Evolutionary conservation across 2,797 vertebrate genomes (phyloP), one percentile per base, ranked within the genome.

Genomic region (Falco cherrug): DNA sequence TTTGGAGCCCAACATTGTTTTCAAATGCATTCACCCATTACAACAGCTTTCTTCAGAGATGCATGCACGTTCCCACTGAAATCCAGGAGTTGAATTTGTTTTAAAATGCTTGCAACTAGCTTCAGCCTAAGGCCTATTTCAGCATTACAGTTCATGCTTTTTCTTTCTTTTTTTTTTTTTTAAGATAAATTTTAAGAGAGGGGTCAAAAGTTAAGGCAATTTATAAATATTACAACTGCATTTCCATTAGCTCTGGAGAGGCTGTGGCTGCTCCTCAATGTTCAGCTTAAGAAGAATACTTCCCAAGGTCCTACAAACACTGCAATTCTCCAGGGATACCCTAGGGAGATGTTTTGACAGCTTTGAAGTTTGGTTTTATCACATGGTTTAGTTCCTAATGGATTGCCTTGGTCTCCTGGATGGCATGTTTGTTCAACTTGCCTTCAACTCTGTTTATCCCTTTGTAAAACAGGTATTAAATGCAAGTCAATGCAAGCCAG

Each of bases 361-460:
- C 95, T 97, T 88, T 96, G 94, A 97, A 97, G 94, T 91, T 96
- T 89, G 91, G 95, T 91, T 97, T 92, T 95, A 91, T 97, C 97
- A 95, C 93, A 96, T 67, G 90, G 94, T 94, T 97, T 92, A 84
- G 85, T 21, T 95, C 87, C 95, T 97, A 97, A 97, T 97, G 96
- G 97, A 94, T 73, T 97, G 85, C 91, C 86, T 94, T 88, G 81
- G 88, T 97, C 92, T 96, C 82, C 89, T 67, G 60, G 76, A 94
- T 84, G 69, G 87, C 87, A 97, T 94, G 96, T 98, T 97, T 90
- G 94, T 92, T 97, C 94, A 93, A 97, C 89, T 95, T 67, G 87
- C 94, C 97, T 97, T 93, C 92, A 81, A 93, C 75, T 95, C 90
- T 96, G 97, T 97, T 97, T 97, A 97, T 96, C 84, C 91, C 92